Base-by-base conservation (phyloP, 1,140 invertebrate genomes). In the Idris sp. region DNA sequence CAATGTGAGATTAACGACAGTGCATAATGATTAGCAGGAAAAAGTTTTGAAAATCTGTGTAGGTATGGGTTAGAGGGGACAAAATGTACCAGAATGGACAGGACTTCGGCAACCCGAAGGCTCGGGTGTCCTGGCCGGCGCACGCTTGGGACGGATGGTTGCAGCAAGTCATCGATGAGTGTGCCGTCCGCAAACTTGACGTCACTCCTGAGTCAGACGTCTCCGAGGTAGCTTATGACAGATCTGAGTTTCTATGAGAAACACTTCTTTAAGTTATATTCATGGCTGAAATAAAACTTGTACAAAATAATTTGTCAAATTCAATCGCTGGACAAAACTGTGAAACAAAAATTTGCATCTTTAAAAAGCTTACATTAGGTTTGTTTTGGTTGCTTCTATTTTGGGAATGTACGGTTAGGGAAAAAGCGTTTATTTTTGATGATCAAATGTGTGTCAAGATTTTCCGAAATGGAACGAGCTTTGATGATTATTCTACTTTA, bases 201-300 rank as follows among this genome's bases (percentile, higher is more conserved):
- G 82, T 84, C 22, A 84, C 80, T 3, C 81, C 84, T n/a, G 84
- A 86, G 38, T 83, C 82, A 14, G 81, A 81, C 31, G 51, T 67
- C 13, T 77, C 73, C 25, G 83, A 86, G 84, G 83, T 86, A 84
- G 28, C 28, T n/a, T 2, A 30, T n/a, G n/a, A 9, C 4, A 30
- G 28, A 6, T 4, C 19, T 6, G 19, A 22, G 19, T 6, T 22
- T 22, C 19, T n/a, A n/a, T n/a, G n/a, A n/a, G n/a, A n/a, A n/a
- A n/a, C n/a, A n/a, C n/a, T n/a, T n/a, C n/a, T n/a, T n/a, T n/a
- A n/a, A n/a, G 22, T 25, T 25, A 4, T 25, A 4, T 8, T 25
- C 3, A 25, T 25, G 3, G 8, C 3, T 25, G 22, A 25, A 25
- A 25, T 25, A 4, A 4, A 25, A 25, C 3, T 25, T 3, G 8